Base-by-base conservation (phyloP, 1,140 invertebrate genomes). In the Drosophila quadrilineata region DNA sequence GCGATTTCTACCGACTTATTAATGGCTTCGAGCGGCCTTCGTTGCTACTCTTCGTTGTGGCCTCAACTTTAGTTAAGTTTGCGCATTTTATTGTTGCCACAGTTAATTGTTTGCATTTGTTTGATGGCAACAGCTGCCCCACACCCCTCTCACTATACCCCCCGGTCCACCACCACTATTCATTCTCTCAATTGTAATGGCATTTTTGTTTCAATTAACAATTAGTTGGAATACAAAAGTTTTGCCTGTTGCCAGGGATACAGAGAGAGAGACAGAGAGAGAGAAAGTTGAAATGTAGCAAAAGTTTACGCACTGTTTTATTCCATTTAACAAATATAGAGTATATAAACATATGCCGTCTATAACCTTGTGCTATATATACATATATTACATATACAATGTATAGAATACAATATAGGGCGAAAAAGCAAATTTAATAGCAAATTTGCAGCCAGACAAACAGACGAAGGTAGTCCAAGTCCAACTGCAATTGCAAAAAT, bases 41-140 rank as follows among this genome's bases (percentile, higher is more conserved):
- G 52, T 16, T 36, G n/a, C n/a, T n/a, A n/a, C n/a, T n/a, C n/a
- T 17, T 22, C 12, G 26, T 26, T 43, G 52, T n/a, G 45, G 6
- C 48, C 43, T 58, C 10, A 49, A 46, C 45, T 66, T 49, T 43
- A 58, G 46, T 66, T 53, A 38, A 56, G 64, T 68, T 57, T 52
- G n/a, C 54, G 52, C 59, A 54, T 77, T n/a, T 84, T 79, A 66
- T 76, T 84, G 69, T 82, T 76, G 77, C 64, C 60, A 59, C 57
- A 82, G 69, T 84, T 82, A 84, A 82, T 82, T 84, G 77, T 74
- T 71, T 63, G 71, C 68, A 75, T 75, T 82, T 82, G 76, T 75
- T 68, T 75, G 76, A 65, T 64, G 70, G 65, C 64, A 41, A 75
- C 52, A 69, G 49, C 65, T 57, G 52, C 31, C 36, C 36, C 28